Base-by-base conservation (phyloP, 2,797 vertebrate species). In the Sebastes jordani region DNA sequence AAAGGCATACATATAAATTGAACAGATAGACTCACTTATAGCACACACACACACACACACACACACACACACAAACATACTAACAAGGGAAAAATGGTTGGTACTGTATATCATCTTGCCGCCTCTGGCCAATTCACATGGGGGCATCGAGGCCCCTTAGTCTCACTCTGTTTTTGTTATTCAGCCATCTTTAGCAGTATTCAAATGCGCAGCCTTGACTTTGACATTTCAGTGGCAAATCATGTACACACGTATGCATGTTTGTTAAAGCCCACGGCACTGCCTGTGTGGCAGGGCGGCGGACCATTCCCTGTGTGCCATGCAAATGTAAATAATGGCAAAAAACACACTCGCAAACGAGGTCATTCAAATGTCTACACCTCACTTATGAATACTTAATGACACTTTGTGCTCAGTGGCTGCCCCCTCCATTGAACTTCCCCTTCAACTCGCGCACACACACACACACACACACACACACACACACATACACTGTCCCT, bases 361-460 rank as follows among this genome's bases (percentile, higher is more conserved):
- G 93, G 93, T 92, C 94, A 90, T 95, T 95, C 93, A 91, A 92
- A 94, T 93, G 90, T 92, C 85, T 83, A 90, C 91, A 93, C 88
- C 93, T 94, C 85, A 91, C 91, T 94, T 94, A 95, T 95, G 94
- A 96, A 95, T 96, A 93, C 93, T 93, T 95, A 95, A 96, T 95
- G 93, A 83, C 89, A 93, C 89, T 92, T 92, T 90, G 89, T 82
- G 86, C 85, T 91, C 71, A 82, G 79, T 91, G 78, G 84, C 80
- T 84, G 76, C 76, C 65, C 81, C 74, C 79, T 85, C 76, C 52
- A 78, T 79, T 91, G 86, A 93, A 91, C 83, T 55, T 64, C 54
- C 61, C 63, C 54, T 86, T 76, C 49, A 78, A 71, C 72, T 32
- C 59, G 10, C 69, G 27, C 55, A 14, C 52, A 46, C 25, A 68